A percentile compares a stretch with the other conserved stretches of the same genome.
Evolutionary conservation across 2,113 vertebrate genomes (phyloP).

Genomic region (Regulus satrapa): DNA sequence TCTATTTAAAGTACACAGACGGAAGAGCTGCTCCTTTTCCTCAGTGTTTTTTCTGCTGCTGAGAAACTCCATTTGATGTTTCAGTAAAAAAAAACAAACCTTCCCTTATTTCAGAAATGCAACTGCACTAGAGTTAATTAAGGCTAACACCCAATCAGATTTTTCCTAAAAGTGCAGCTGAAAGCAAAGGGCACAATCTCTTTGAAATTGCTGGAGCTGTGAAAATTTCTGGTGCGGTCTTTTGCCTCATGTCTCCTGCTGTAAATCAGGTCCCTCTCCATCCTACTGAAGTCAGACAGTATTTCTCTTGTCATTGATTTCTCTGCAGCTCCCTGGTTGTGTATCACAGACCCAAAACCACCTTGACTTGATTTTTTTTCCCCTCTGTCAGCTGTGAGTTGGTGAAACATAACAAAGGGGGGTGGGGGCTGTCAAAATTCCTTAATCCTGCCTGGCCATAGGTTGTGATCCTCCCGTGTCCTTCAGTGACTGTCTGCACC

Average conservation of each 20-base stretch:
- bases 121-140: neutral
- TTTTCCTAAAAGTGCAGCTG: neutral
- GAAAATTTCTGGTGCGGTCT: neutral
- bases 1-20: neutral
- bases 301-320: neutral
- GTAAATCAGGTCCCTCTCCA: neutral
- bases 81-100: neutral
- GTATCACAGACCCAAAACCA: neutral
- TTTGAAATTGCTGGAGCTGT: neutral
- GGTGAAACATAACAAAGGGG: neutral
- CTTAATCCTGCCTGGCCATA: neutral
- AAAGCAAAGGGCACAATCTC: neutral
- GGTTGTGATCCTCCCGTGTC: neutral
- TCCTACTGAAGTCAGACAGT: neutral
- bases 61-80: neutral
- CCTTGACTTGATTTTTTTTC: neutral
- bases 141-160: neutral
- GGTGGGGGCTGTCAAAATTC: accelerated
- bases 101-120: neutral
- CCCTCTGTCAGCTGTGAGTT: neutral
- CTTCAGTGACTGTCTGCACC: neutral
- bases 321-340: neutral
- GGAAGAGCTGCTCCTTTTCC: neutral
- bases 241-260: neutral
- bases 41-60: neutral